Base-by-base conservation (phyloP, 2,113 vertebrate species). In the Cercocebus atys region DNA sequence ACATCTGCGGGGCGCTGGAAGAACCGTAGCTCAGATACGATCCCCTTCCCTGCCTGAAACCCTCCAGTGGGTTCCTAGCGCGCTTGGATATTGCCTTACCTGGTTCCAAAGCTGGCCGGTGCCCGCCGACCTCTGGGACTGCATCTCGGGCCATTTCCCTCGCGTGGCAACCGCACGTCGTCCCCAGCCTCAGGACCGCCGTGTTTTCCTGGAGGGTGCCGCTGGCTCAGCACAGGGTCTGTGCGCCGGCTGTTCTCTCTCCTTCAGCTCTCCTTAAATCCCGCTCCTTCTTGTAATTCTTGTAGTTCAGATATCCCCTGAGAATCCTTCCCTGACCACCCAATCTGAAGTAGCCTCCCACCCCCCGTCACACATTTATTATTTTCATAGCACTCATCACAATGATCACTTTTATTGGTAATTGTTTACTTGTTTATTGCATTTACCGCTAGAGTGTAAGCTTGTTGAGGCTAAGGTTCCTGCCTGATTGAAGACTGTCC, bases 151-250 rank as follows among this genome's bases (percentile, higher is more conserved):
- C 55, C 30, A 8, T 66, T 32, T 50, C 20, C 47, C 5, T 20
- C 13, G 12, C 3, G 11, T 5, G 6, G 45, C 57, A 10, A 38
- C 4, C 22, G 3, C 52, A 43, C 12, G 16, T 35, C 0, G 3
- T 52, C 32, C 22, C 27, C 18, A 40, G 66, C 50, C 17, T 47
- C 45, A 47, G 35, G 55, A 40, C 30, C 17, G 27, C 43, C 14
- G 50, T 52, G 10, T 40, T 89, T 76, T 72, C 47, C 45, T 59
- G 10, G 75, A 43, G 50, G 61, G 47, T n/a, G 52, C 47, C 17
- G 13, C 52, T 66, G 76, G 50, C 50, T 17, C 10, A 81, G 84
- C 43, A 23, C n/a, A 30, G 45, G n/a, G 17, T 57, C 70, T 78
- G 8, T 32, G 40, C 32, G 0, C 43, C 52, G 25, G 13, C 70